Evolutionary conservation across 2,888 invertebrate species (phyloP).

Genomic region (Lumbricus terrestris): DNA sequence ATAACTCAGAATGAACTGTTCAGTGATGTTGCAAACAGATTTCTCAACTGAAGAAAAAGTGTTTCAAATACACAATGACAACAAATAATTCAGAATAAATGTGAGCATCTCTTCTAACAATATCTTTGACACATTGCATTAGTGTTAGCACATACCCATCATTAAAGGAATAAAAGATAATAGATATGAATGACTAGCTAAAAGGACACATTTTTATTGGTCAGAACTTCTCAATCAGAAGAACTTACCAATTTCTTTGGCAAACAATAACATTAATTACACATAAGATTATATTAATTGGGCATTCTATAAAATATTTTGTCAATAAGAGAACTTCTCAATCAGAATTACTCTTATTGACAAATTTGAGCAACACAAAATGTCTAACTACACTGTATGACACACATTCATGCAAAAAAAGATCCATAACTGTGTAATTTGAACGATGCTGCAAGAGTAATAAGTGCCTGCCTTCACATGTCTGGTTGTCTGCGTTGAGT

Average conservation of each 20-base stretch:
- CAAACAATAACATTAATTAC: not conserved
- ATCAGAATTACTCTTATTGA: not conserved
- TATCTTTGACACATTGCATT: too few relatives aligned
- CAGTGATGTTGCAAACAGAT: not conserved
- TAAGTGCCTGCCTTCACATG: slow-evolving; percentile 16
- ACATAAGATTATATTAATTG: not conserved
- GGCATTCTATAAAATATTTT: not conserved
- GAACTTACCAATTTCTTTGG: not conserved
- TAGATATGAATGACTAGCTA: too few relatives aligned
- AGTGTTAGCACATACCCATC: too few relatives aligned
- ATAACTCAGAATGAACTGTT: not conserved
- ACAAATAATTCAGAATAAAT: not conserved
- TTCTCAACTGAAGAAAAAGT: not conserved
- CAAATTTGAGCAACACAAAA: not conserved
- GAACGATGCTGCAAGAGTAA: not conserved
- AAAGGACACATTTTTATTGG: too few relatives aligned
- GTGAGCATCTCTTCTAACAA: not conserved
- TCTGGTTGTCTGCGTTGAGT: not conserved
- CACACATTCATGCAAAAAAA: not conserved
- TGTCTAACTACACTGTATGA: not conserved
- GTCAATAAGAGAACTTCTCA: too few relatives aligned
- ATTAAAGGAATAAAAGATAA: too few relatives aligned
- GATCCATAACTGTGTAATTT: too few relatives aligned
- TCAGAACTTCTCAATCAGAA: not conserved
- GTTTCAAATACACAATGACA: not conserved